These are phyloP conservation scores for Henricia sp. DNA, from an alignment of 53 echinoderm and acorn worm genomes.

Conservation along the genomic window DNA sequence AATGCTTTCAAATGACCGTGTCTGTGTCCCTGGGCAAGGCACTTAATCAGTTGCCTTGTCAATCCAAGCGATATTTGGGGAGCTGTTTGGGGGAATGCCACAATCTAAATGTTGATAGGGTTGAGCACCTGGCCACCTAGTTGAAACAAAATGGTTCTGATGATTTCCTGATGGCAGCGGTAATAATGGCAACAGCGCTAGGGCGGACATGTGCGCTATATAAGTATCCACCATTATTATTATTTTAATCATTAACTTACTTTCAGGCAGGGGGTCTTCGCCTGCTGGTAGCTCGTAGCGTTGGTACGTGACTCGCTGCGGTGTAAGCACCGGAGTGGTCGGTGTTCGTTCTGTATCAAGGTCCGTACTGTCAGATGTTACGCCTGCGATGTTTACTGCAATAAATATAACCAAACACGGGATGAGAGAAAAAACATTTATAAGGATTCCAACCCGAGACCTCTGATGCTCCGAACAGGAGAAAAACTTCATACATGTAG, in stretches of 20 bases:
- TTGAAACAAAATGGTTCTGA: no score
- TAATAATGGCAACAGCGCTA: not conserved
- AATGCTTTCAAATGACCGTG: not conserved
- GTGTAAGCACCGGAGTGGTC: constrained; percentile 92
- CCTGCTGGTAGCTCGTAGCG: constrained; percentile 81
- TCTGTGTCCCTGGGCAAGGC: no score
- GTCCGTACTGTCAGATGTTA: constrained; percentile 67
- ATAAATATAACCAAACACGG: not conserved
- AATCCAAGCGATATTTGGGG: no score
- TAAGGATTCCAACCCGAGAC: not conserved
- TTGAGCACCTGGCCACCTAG: not conserved
- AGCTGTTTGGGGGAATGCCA: no score
- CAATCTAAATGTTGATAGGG: no score
- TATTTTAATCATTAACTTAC: constrained; percentile 79
- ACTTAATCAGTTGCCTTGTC: no score
- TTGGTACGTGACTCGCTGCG: constrained; percentile 92
- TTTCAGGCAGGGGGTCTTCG: constrained; percentile 88
- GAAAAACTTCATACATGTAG: no score
- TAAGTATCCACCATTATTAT: no score
- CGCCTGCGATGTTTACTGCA: constrained; percentile 80
- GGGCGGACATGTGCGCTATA: no score
- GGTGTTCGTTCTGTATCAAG: constrained; percentile 72
- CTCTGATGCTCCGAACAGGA: no score
- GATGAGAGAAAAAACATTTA: not conserved
- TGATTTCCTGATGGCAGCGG: not conserved